These are phyloP conservation scores for Natator depressus DNA, from an alignment of 2,113 vertebrate genomes.

Conservation along the genomic window DNA sequence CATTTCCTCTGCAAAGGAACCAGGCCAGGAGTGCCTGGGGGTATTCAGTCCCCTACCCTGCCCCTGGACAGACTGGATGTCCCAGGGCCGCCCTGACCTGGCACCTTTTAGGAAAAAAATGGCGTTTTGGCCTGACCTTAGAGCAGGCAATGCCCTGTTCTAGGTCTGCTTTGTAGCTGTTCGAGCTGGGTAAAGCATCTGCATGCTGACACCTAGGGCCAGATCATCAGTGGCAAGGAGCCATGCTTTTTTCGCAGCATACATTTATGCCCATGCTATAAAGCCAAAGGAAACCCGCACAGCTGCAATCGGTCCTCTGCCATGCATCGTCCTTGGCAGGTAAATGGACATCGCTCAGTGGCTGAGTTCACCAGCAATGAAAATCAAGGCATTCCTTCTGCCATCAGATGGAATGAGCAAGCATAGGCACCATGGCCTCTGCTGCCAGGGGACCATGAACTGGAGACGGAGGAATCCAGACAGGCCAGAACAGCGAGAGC, in stretches of 20 bases:
- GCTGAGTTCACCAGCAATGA: neutral
- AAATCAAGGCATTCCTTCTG: neutral
- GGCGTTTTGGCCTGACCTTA: too few species aligned
- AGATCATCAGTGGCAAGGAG: too few species aligned
- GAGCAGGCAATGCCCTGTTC: neutral
- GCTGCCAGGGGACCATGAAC: neutral
- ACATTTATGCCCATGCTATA: neutral
- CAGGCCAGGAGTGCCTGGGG: accelerated
- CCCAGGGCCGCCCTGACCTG: neutral
- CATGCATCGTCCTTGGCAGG: too few species aligned
- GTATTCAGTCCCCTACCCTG: neutral
- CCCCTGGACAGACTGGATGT: neutral
- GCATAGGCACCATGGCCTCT: neutral
- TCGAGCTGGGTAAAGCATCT: neutral
- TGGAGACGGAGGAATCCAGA: neutral
- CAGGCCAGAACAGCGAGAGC: neutral
- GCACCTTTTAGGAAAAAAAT: neutral
- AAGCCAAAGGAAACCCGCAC: too few species aligned
- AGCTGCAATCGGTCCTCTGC: too few species aligned
- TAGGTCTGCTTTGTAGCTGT: neutral
- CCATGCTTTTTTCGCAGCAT: neutral
- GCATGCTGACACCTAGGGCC: neutral
- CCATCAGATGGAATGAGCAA: neutral
- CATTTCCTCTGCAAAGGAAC: neutral
- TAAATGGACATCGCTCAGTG: neutral